A percentile compares a stretch with the other conserved stretches of the same genome.
Evolutionary conservation across 2,888 invertebrate genomes (phyloP).

Genomic region (Drosophila nigricruria): DNA sequence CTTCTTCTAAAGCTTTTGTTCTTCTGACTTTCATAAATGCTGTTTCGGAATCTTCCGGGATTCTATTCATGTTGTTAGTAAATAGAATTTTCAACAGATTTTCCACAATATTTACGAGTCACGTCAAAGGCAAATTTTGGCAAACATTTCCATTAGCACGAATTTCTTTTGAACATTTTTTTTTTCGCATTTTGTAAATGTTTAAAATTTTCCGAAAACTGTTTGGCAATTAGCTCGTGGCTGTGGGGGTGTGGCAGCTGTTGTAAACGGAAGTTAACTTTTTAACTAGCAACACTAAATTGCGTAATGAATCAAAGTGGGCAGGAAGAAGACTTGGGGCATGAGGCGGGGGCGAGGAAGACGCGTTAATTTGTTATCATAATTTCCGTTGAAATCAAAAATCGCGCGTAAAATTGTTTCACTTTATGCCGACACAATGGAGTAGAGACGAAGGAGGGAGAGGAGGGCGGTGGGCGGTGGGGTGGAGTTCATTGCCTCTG

Average conservation of each 20-base stretch:
- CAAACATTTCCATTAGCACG: conserved; percentile 8
- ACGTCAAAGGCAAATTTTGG: conserved; percentile 30
- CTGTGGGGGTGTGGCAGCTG: neutral
- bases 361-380: conserved; percentile 26
- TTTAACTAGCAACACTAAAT: conserved; percentile 24
- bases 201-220: conserved; percentile 13
- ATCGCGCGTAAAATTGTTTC: conserved; percentile 12
- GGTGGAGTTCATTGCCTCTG: conserved; percentile 14
- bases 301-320: conserved; percentile 30
- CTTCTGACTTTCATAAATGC: conserved; percentile 10
- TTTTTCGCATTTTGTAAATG: conserved; percentile 13
- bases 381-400: conserved; percentile 38
- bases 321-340: neutral
- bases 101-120: conserved; percentile 43
- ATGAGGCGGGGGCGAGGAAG: neutral
- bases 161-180: neutral
- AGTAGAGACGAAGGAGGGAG: no score
- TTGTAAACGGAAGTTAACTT: neutral
- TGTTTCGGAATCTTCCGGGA: conserved; percentile 30
- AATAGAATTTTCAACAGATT: conserved; percentile 35
- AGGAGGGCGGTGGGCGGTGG: neutral
- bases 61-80: conserved; percentile 8
- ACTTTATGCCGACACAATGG: conserved; percentile 8
- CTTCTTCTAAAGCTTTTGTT: neutral
- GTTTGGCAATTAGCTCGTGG: conserved; percentile 21